Evolutionary conservation across 2,113 vertebrate genomes (phyloP).

Genomic region (Chlorodrepanis virens): DNA sequence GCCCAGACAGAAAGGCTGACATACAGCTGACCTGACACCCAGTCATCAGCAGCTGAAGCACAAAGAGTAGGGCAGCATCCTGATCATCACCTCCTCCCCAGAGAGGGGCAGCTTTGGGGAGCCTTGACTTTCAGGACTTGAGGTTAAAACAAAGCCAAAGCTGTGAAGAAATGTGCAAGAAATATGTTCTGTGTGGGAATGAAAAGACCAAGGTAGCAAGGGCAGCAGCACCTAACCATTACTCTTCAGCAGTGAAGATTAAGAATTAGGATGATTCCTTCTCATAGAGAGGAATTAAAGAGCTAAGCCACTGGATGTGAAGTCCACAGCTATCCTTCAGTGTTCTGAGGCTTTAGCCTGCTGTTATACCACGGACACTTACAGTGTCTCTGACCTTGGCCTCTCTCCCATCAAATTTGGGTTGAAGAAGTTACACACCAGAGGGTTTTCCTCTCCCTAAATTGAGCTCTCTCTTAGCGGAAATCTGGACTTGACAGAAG

Average conservation of each 20-base stretch:
- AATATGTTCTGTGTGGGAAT: accelerated
- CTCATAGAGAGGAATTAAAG: neutral
- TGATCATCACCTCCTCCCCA: neutral
- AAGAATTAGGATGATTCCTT: neutral
- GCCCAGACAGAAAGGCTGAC: neutral
- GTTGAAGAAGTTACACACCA: neutral
- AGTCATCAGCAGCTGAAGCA: neutral
- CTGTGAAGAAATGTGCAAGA: neutral
- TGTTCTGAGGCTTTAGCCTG: neutral
- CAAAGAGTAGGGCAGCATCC: neutral
- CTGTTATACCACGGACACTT: neutral
- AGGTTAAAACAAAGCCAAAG: neutral
- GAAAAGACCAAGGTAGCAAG: neutral
- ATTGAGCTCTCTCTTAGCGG: neutral
- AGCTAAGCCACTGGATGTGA: neutral
- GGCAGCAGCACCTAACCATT: neutral
- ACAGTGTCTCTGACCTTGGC: neutral
- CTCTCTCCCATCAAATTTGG: neutral
- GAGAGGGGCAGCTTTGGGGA: neutral
- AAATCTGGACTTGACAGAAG: neutral
- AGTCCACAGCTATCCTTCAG: neutral
- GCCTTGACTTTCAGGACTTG: neutral
- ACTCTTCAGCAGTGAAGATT: neutral
- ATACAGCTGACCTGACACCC: neutral
- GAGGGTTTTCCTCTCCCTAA: neutral